A percentile compares a stretch with the other conserved stretches of the same genome.
Evolutionary conservation across 2,113 vertebrate species (phyloP).

Genomic region (Lampris incognitus): DNA sequence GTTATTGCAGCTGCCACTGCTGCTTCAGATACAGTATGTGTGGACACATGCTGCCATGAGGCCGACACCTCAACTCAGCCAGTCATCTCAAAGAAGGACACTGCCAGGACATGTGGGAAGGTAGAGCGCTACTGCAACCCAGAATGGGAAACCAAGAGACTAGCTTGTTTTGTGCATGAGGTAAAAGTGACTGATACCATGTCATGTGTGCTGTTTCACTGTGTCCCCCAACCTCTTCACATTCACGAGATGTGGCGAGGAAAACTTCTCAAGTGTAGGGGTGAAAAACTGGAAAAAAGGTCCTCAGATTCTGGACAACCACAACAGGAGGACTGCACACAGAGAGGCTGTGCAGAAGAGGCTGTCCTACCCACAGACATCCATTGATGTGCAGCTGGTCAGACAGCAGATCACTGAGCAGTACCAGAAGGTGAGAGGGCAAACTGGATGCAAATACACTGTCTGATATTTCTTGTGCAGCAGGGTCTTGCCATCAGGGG

Average conservation of each 20-base stretch:
- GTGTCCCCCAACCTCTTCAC: not conserved
- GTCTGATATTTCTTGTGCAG: not conserved
- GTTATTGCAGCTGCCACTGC: not conserved
- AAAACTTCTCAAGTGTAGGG: not conserved
- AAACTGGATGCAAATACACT: not conserved
- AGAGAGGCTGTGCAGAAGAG: not conserved
- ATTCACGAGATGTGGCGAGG: not conserved
- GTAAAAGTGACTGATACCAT: not conserved
- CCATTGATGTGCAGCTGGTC: not conserved
- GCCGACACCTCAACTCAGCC: not conserved
- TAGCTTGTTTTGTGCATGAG: not conserved
- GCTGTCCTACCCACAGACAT: not conserved
- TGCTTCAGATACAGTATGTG: not conserved
- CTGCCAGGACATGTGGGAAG: not conserved
- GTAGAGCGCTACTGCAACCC: not conserved
- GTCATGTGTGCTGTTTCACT: not conserved
- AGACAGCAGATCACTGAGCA: not conserved
- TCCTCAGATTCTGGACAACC: too few relatives aligned
- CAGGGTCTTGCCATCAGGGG: not conserved
- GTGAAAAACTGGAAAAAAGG: not conserved
- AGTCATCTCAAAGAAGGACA: not conserved
- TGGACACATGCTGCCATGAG: not conserved
- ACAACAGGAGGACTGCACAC: too few relatives aligned
- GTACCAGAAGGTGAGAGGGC: not conserved
- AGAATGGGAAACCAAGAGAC: not conserved